Base-by-base conservation (phyloP, 2,888 invertebrate genomes). In the Dromius quadrimaculatus region DNA sequence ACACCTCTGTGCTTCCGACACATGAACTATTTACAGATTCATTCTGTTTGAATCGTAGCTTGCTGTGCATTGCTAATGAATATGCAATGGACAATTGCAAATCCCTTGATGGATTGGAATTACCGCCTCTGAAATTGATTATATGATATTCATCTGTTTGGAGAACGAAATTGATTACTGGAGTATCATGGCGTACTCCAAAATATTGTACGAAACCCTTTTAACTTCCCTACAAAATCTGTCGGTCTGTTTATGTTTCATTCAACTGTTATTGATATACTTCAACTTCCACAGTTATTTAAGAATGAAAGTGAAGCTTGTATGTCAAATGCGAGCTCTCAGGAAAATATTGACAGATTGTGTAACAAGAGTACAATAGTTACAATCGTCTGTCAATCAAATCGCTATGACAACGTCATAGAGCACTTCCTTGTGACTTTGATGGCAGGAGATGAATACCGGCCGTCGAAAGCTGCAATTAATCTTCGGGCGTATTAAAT, bases 391-490 rank as follows among this genome's bases (percentile, higher is more conserved):
- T 62, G 70, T 70, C 70, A 70, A 70, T 70, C 70, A 70, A 38
- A 9, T 6, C 6, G 19, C n/a, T 23, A 36, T 22, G 69, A 69
- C 59, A 61, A 47, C 69, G 15, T 5, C 15, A 17, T 17, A 38
- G 41, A 62, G 41, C 38, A 41, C 41, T n/a, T n/a, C n/a, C n/a
- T n/a, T n/a, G 62, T 70, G 70, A 70, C 70, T 61, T 70, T 70
- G 70, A 70, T 47, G 70, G 61, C 62, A 47, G 61, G 62, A 70
- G 70, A 61, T 70, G 70, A 70, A 70, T 62, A 47, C 41, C 70
- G 62, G 38, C 38, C 47, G 61, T 38, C 62, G 70, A 61, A 70
- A 62, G 62, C 70, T 62, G 70, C 70, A 70, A 70, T 70, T 70
- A 70, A 70, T 70, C 70, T 70, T 70, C 43, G 22, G 47, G 22